phyloP scores from a whole-genome alignment of 2,797 vertebrate species.

The Alcedo quadribrachys region DNA sequence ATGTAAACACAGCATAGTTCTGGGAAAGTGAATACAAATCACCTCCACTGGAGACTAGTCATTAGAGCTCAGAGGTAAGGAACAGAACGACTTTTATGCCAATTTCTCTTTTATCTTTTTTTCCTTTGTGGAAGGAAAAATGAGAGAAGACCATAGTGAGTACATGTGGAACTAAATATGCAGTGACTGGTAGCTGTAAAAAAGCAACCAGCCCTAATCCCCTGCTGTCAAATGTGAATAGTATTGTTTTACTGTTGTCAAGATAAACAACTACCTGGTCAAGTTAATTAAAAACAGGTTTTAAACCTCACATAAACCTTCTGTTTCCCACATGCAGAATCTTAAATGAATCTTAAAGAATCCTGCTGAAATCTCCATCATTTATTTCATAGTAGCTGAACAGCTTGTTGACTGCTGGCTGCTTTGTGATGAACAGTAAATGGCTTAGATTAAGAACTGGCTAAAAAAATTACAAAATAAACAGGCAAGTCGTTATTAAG shows the following conservation, averaged over 20 bases:
- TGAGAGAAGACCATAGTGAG: not conserved
- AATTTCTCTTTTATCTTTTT: constrained; percentile 9
- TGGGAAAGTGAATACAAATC: not conserved
- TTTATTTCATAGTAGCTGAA: not conserved
- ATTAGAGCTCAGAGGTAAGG: not conserved
- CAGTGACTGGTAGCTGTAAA: not conserved
- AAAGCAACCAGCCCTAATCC: not conserved
- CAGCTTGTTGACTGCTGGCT: not conserved
- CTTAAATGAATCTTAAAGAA: constrained; percentile 3
- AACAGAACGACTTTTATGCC: not conserved
- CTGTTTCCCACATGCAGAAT: not conserved
- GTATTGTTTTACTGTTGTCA: not conserved
- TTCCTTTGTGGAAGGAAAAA: not conserved
- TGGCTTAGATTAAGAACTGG: constrained; percentile 7
- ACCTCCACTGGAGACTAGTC: not conserved
- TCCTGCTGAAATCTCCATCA: not conserved
- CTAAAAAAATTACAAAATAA: constrained; percentile 10
- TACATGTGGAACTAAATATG: not conserved
- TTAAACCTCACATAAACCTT: constrained; percentile 18
- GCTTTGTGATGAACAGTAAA: not conserved
- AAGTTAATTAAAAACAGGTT: constrained; percentile 1
- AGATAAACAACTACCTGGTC: not conserved
- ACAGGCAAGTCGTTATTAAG: not conserved
- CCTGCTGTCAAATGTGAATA: not conserved
- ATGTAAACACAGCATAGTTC: not conserved